Percentiles rank a stretch among this genome's conserved stretches.
Conservation (phyloP, 1,140 invertebrate species). For the Eufriesea mexicana region DNA sequence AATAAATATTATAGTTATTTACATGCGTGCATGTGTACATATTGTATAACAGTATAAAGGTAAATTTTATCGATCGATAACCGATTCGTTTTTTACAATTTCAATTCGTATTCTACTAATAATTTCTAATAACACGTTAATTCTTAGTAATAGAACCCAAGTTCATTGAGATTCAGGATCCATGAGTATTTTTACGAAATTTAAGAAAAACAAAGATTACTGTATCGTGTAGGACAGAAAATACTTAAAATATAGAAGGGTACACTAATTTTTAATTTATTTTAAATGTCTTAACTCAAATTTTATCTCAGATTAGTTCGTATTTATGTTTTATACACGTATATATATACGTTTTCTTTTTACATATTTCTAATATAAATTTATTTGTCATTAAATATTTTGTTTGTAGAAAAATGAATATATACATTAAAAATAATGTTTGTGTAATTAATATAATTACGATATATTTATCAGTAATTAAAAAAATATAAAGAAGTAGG, state of each 20-base stretch:
- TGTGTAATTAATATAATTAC: neutral
- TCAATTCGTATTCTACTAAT: neutral
- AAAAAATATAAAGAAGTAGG: too few relatives aligned
- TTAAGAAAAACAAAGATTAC: neutral
- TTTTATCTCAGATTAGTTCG: neutral
- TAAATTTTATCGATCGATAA: conserved; percentile 3
- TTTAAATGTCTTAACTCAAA: neutral
- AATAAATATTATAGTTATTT: neutral
- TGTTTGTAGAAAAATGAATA: neutral
- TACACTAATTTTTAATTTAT: neutral
- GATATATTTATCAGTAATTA: neutral
- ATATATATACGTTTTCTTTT: neutral
- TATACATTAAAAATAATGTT: neutral
- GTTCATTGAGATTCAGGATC: neutral
- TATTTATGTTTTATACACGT: too few relatives aligned
- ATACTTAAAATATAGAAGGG: neutral
- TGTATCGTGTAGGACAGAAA: neutral
- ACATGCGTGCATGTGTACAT: too few relatives aligned
- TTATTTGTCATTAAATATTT: neutral
- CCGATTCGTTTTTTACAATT: neutral
- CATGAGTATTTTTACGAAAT: neutral
- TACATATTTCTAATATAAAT: neutral
- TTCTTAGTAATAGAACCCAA: neutral
- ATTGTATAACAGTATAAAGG: neutral
- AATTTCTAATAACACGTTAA: neutral